Evolutionary conservation across 2,113 vertebrate species (phyloP).

Genomic region (Tragulus kanchil): DNA sequence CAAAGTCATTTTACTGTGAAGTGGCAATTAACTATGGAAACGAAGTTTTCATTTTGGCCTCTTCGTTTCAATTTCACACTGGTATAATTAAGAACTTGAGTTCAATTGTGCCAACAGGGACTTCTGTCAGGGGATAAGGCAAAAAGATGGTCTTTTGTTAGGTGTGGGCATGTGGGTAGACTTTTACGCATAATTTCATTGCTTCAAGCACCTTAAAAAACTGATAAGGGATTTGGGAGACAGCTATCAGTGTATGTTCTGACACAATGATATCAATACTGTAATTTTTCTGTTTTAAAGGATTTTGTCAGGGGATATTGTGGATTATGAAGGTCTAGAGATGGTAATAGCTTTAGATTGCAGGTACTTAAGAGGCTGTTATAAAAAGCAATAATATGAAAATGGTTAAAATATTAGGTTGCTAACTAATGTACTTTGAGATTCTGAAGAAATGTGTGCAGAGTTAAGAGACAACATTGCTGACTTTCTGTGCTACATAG

Average conservation of each 20-base stretch:
- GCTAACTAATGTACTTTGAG: background rate
- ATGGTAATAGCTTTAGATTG: conserved; percentile 3
- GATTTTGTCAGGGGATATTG: conserved; percentile 1
- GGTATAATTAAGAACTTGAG: conserved; percentile 11
- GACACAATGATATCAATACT: background rate
- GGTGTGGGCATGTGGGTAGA: background rate
- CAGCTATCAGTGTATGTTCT: background rate
- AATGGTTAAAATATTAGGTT: background rate
- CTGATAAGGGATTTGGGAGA: background rate
- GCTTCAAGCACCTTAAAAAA: background rate
- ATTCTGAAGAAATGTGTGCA: background rate
- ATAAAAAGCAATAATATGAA: conserved; percentile 31
- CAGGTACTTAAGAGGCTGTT: background rate
- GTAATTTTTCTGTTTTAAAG: background rate
- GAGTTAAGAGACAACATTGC: background rate
- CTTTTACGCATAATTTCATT: background rate
- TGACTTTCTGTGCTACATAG: background rate
- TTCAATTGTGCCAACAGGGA: background rate
- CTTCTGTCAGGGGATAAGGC: conserved; percentile 13
- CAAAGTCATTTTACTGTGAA: background rate
- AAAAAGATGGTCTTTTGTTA: background rate
- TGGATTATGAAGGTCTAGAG: background rate
- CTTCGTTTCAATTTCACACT: conserved; percentile 32
- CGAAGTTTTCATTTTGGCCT: background rate
- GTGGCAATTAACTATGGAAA: background rate